Percentiles rank a stretch among this genome's conserved stretches.
Conservation (phyloP, 2,797 vertebrate species). For the Trichosurus vulpecula region DNA sequence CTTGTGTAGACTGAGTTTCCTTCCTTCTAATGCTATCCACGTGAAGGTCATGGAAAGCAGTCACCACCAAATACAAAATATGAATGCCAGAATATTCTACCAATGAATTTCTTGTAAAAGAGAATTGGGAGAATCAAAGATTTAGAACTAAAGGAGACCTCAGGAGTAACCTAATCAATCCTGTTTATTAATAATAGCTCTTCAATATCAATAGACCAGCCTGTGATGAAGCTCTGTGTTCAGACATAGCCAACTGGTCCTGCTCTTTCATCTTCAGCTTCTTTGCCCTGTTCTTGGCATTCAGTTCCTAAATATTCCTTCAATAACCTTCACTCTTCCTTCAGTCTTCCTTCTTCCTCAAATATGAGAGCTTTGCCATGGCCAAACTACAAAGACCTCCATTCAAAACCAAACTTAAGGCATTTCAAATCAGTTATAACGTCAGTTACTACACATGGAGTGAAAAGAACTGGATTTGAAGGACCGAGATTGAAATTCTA, state of each 20-base stretch:
- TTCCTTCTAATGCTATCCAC: background rate
- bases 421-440: background rate
- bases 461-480: background rate
- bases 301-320: background rate
- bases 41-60: conserved; percentile 2
- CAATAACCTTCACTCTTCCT: background rate
- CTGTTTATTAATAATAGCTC: background rate
- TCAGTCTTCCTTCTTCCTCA: background rate
- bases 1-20: background rate
- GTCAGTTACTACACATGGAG: background rate
- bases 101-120: background rate
- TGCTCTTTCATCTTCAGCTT: background rate
- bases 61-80: background rate
- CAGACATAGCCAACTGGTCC: background rate
- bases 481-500: background rate
- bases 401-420: background rate
- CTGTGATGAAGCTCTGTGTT: background rate
- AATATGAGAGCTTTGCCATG: background rate
- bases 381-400: background rate
- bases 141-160: background rate
- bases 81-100: background rate
- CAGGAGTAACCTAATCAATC: background rate
- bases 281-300: background rate
- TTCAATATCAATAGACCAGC: background rate
- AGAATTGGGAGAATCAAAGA: background rate